Evolutionary conservation across 1,140 invertebrate species (phyloP).

Genomic region (Anagrus nilaparvatae): DNA sequence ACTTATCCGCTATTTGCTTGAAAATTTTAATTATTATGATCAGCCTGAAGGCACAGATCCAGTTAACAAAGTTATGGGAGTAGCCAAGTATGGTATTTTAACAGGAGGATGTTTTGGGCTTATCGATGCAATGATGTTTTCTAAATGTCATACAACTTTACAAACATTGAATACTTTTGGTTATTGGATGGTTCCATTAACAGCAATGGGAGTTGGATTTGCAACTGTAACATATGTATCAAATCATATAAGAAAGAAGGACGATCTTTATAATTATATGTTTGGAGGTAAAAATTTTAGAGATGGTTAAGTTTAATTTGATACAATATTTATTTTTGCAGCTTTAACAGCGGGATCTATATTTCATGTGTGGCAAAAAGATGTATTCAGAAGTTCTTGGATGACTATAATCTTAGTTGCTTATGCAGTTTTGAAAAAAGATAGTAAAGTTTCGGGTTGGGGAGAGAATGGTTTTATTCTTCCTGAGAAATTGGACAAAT

Average conservation of each 20-base stretch:
- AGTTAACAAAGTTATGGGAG: constrained; percentile 50
- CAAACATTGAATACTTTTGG: constrained; percentile 39
- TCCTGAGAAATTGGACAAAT: background rate
- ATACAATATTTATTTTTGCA: constrained; percentile 11
- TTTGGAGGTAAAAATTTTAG: constrained; percentile 20
- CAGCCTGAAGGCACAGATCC: constrained; percentile 60
- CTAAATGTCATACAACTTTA: constrained; percentile 45
- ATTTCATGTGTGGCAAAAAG: constrained; percentile 20
- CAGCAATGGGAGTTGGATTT: constrained; percentile 54
- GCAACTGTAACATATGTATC: constrained; percentile 48
- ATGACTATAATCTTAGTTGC: constrained; percentile 30
- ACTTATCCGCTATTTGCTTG: background rate
- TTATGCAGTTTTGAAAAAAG: constrained; percentile 49
- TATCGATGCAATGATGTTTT: constrained; percentile 48
- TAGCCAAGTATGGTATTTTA: constrained; percentile 45
- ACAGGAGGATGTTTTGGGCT: constrained; percentile 32
- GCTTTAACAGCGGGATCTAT: constrained; percentile 16
- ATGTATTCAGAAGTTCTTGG: constrained; percentile 22
- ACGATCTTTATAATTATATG: constrained; percentile 43
- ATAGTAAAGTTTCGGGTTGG: constrained; percentile 14
- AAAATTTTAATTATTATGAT: constrained; percentile 47
- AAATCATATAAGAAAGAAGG: constrained; percentile 50
- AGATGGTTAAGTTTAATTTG: background rate
- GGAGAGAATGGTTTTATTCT: background rate
- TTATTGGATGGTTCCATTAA: constrained; percentile 47